Evolutionary conservation across 2,113 vertebrate species (phyloP).

Genomic region (Sakesphorus luctuosus): DNA sequence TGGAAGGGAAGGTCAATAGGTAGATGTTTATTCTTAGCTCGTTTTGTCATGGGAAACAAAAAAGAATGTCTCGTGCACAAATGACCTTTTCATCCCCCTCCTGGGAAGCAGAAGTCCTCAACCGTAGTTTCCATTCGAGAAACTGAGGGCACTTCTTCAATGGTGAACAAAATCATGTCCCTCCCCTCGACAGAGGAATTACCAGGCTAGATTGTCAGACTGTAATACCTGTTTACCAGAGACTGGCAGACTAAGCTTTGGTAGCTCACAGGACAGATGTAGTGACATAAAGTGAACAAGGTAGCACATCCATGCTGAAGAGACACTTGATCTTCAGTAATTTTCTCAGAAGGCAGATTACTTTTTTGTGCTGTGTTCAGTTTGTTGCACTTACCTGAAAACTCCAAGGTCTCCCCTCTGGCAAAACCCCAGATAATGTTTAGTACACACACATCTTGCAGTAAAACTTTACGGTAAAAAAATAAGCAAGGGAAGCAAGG

Average conservation of each 20-base stretch:
- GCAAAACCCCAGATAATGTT: not conserved
- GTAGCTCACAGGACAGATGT: not conserved
- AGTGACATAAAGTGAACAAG: not conserved
- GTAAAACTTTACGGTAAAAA: not conserved
- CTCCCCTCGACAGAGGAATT: not conserved
- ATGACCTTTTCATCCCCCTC: conserved; percentile 15
- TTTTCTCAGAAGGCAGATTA: not conserved
- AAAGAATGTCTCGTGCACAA: not conserved
- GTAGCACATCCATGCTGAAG: not conserved
- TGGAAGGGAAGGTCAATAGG: not conserved
- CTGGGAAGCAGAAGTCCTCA: conserved; percentile 18
- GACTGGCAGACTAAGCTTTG: not conserved
- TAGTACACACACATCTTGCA: not conserved
- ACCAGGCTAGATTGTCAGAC: not conserved
- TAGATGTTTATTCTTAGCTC: conserved; percentile 5
- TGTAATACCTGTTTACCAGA: not conserved
- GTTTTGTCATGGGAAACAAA: not conserved
- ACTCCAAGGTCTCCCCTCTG: not conserved
- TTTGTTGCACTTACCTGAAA: not conserved
- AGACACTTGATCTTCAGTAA: not conserved
- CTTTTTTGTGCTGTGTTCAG: not conserved
- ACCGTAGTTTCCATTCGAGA: not conserved
- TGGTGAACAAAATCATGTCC: not conserved
- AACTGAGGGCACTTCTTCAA: not conserved
- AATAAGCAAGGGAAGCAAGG: not conserved